Percentiles rank a stretch among this genome's conserved stretches.
These are phyloP conservation scores for Mastacembelus armatus DNA, from an alignment of 2,797 vertebrate genomes.

Conservation along the genomic window DNA sequence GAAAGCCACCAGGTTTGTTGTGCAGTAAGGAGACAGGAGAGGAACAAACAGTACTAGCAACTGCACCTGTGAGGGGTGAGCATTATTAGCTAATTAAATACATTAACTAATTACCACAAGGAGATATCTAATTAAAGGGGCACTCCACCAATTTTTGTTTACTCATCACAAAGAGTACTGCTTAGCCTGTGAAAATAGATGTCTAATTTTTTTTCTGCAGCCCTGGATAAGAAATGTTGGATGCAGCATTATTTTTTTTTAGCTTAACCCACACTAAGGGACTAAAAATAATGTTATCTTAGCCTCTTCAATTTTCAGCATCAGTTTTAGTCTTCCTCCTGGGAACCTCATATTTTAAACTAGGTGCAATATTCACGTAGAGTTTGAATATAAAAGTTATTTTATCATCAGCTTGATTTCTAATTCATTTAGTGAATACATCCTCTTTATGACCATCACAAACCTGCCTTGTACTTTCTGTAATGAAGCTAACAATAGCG, in stretches of 20 bases:
- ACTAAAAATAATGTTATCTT: neutral
- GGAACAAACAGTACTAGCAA: neutral
- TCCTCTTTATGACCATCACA: no score
- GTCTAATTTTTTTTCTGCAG: neutral
- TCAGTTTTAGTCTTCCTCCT: neutral
- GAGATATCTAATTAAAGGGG: constrained; percentile 10
- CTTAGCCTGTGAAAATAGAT: neutral
- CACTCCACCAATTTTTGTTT: neutral
- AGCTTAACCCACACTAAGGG: neutral
- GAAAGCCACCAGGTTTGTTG: neutral
- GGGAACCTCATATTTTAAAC: neutral
- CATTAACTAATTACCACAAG: constrained; percentile 6
- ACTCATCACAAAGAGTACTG: neutral
- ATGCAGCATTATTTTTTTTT: no score
- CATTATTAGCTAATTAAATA: constrained; percentile 8
- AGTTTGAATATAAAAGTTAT: no score
- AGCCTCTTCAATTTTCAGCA: neutral
- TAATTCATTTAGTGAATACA: no score
- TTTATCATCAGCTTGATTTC: no score
- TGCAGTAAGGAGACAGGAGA: constrained; percentile 1
- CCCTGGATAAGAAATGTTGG: neutral
- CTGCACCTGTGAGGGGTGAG: neutral
- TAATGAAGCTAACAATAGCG: no score
- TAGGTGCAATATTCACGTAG: neutral
- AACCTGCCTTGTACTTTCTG: no score